Percentiles rank a stretch among this genome's conserved stretches.
Evolutionary conservation across 2,888 invertebrate genomes (phyloP).

Genomic region (Drosophila siamana): DNA sequence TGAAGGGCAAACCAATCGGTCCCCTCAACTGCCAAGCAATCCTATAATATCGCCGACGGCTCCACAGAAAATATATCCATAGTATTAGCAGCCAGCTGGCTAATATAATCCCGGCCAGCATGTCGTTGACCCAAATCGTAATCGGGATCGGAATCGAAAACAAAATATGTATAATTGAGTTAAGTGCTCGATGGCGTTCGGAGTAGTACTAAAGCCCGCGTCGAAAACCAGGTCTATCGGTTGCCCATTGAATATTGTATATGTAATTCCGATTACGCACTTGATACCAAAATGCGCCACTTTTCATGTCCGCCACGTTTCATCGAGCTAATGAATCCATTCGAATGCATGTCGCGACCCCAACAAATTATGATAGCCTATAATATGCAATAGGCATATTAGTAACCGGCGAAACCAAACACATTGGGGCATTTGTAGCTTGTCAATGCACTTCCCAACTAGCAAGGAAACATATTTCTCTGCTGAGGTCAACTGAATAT

Average conservation of each 20-base stretch:
- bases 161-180: conserved; percentile 18
- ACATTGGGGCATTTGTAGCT: neutral
- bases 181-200: conserved; percentile 38
- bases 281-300: conserved; percentile 53
- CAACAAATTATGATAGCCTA: conserved; percentile 49
- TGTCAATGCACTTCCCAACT: neutral
- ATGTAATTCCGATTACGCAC: conserved; percentile 54
- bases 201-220: conserved; percentile 48
- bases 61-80: conserved; percentile 81
- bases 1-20: conserved; percentile 82
- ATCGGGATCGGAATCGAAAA: conserved; percentile 22
- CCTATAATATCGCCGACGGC: conserved; percentile 78
- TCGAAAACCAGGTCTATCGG: neutral
- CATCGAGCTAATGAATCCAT: conserved; percentile 46
- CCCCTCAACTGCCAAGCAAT: conserved; percentile 80
- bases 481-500: no score
- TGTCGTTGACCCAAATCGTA: conserved; percentile 58
- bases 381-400: conserved; percentile 48
- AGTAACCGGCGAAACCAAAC: conserved; percentile 17
- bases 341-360: conserved; percentile 54
- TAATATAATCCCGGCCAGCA: conserved; percentile 67
- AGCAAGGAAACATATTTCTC: neutral
- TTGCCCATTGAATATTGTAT: conserved; percentile 64
- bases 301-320: conserved; percentile 61
- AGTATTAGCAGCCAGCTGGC: conserved; percentile 54